Percentiles rank a stretch among this genome's conserved stretches.
Evolutionary conservation across 2,113 vertebrate species (phyloP).

Genomic region (Theristicus caerulescens): DNA sequence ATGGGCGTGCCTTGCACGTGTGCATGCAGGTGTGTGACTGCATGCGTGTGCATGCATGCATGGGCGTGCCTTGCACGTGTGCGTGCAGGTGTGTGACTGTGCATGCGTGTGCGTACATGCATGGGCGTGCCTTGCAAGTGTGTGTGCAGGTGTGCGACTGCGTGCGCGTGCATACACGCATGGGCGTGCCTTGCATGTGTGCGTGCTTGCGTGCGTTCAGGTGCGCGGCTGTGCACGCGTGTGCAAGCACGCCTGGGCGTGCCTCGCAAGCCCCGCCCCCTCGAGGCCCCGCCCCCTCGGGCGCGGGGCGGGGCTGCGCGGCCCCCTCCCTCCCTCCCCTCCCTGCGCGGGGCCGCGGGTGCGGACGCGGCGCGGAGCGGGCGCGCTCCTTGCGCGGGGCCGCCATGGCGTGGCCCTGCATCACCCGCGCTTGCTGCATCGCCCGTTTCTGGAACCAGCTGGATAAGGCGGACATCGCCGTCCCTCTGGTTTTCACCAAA

Average conservation of each 20-base stretch:
- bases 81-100: background rate
- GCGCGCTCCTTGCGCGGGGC: background rate
- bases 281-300: background rate
- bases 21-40: too few relatives aligned
- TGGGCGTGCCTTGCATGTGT: too few relatives aligned
- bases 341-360: background rate
- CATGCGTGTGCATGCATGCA: too few relatives aligned
- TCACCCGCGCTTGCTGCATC: slow-evolving; percentile 96
- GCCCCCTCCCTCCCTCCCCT: too few relatives aligned
- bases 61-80: too few relatives aligned
- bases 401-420: slow-evolving; percentile 96
- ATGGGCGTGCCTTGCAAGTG: too few relatives aligned
- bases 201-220: too few relatives aligned
- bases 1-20: too few relatives aligned
- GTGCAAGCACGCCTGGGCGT: too few relatives aligned
- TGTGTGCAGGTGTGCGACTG: background rate
- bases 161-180: too few relatives aligned
- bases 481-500: slow-evolving; percentile 93
- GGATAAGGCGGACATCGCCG: slow-evolving; percentile 95
- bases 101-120: accelerated
- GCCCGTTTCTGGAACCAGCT: slow-evolving; percentile 97
- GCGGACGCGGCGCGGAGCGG: background rate
- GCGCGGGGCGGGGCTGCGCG: too few relatives aligned
- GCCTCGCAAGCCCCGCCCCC: background rate
- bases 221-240: too few relatives aligned